phyloP scores from a whole-genome alignment of 2,797 vertebrate species.

The Urocyon cinereoargenteus region DNA sequence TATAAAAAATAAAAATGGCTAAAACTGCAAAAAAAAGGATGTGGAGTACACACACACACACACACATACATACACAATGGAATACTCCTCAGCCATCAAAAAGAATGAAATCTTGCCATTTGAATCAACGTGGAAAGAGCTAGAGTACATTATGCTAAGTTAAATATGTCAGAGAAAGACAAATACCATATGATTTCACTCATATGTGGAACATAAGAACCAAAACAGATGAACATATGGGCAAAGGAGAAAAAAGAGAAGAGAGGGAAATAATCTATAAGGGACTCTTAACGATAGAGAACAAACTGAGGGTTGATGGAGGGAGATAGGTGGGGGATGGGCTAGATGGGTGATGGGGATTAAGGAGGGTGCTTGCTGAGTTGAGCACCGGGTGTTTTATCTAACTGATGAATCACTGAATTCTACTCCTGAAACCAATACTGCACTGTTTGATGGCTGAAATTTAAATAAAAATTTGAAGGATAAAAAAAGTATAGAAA shows the following conservation, averaged over 20 bases:
- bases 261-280: neutral
- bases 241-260: neutral
- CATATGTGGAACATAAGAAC: too few species aligned
- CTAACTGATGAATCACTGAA: neutral
- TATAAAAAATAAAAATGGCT: too few species aligned
- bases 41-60: neutral
- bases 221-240: neutral
- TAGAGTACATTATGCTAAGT: neutral
- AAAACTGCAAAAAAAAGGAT: neutral
- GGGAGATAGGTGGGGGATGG: neutral
- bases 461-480: neutral
- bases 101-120: neutral
- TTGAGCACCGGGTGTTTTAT: neutral
- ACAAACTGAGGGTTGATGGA: neutral
- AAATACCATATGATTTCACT: too few species aligned
- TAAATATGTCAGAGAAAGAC: neutral
- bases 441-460: neutral
- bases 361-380: neutral
- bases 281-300: neutral
- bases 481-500: neutral
- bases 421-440: neutral
- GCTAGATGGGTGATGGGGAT: neutral
- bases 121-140: neutral
- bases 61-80: neutral
- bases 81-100: neutral